Percentiles rank a stretch among this genome's conserved stretches.
These are phyloP conservation scores for Drosophila funebris DNA, from an alignment of 1,140 invertebrate species.

Conservation along the genomic window DNA sequence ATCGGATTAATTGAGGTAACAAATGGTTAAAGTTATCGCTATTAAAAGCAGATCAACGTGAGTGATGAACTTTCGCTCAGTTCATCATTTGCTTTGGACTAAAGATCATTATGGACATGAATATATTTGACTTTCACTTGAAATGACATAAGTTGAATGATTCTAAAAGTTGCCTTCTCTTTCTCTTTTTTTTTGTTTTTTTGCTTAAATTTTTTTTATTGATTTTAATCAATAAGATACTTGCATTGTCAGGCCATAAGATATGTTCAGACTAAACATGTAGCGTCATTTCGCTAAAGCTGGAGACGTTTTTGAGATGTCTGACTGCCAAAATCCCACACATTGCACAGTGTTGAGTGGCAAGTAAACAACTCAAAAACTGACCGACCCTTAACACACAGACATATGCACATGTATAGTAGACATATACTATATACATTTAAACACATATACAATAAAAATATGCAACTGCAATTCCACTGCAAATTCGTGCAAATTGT, in stretches of 20 bases:
- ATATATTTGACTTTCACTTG: neutral
- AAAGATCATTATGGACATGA: neutral
- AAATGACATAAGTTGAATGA: neutral
- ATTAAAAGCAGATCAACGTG: constrained; percentile 21
- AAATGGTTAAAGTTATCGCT: neutral
- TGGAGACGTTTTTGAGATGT: neutral
- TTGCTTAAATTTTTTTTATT: neutral
- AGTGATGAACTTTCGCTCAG: constrained; percentile 1
- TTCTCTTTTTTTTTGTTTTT: neutral
- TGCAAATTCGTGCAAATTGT: constrained; percentile 42
- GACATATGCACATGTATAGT: neutral
- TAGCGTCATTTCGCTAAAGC: neutral
- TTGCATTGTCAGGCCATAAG: neutral
- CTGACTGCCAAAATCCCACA: constrained; percentile 36
- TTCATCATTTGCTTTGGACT: neutral
- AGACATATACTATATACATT: neutral
- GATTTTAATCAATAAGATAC: neutral
- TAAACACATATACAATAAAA: constrained; percentile 12
- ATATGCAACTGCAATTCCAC: constrained; percentile 39
- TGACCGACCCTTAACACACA: constrained; percentile 41
- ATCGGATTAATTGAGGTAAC: neutral
- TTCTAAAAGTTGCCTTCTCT: constrained; percentile 2
- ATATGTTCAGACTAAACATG: neutral
- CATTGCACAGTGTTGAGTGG: constrained; percentile 18
- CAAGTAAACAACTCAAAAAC: constrained; percentile 41